Evolutionary conservation across 2,113 vertebrate genomes (phyloP).

Genomic region (Puntigrus tetrazona): DNA sequence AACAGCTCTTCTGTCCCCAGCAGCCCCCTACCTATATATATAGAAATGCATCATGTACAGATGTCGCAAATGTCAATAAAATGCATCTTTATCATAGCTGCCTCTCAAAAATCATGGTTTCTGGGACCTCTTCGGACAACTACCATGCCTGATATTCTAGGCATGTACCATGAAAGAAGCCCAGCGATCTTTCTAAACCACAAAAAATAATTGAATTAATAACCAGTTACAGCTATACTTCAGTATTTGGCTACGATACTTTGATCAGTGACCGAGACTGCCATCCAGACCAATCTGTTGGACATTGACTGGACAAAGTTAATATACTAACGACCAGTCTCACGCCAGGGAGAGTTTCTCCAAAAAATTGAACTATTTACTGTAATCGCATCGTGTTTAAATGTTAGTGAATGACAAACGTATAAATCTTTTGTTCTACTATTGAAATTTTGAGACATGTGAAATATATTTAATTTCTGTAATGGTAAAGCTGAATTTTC

Average conservation of each 20-base stretch:
- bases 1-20: constrained; percentile 69
- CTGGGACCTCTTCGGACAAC: neutral
- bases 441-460: neutral
- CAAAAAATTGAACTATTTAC: neutral
- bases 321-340: neutral
- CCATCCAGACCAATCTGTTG: neutral
- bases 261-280: neutral
- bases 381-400: neutral
- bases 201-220: neutral
- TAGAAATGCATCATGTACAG: constrained; percentile 35
- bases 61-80: neutral
- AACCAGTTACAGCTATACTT: neutral
- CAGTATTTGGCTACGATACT: neutral
- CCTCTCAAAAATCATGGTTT: neutral
- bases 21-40: constrained; percentile 69
- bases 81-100: neutral
- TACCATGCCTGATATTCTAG: neutral
- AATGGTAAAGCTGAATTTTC: neutral
- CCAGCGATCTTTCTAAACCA: neutral
- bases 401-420: neutral
- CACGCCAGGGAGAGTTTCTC: neutral
- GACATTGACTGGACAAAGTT: neutral
- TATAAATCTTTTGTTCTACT: neutral
- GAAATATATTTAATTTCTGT: neutral
- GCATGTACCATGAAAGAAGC: neutral